Percentiles rank a stretch among this genome's conserved stretches.
Evolutionary conservation across 2,797 vertebrate species (phyloP).

Genomic region (Thripadectes ignobilis): DNA sequence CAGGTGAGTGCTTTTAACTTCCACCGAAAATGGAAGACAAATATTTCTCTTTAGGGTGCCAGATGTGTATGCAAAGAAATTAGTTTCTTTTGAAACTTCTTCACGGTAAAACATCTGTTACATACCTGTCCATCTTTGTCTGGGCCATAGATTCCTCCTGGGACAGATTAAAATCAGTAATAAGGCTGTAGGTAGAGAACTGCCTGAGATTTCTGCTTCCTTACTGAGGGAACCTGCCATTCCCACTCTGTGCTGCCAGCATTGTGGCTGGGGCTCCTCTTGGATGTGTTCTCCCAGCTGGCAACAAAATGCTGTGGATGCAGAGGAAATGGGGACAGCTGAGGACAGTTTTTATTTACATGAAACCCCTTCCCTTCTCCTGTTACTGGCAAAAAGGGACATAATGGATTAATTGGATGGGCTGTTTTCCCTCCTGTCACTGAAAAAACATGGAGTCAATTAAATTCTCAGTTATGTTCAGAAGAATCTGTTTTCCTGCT

Average conservation of each 20-base stretch:
- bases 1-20: neutral
- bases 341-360: neutral
- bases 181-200: neutral
- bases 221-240: neutral
- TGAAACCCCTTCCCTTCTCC: neutral
- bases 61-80: neutral
- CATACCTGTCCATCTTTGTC: neutral
- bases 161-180: neutral
- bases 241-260: neutral
- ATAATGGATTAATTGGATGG: neutral
- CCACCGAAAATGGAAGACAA: neutral
- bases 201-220: neutral
- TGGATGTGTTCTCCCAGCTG: neutral
- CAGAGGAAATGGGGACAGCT: neutral
- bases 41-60: neutral
- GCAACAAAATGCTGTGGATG: neutral
- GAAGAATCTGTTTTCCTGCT: neutral
- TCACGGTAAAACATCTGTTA: neutral
- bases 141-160: neutral
- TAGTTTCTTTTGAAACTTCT: neutral
- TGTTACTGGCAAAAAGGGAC: neutral
- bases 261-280: rapidly evolving
- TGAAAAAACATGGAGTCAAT: neutral
- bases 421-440: neutral
- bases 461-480: neutral